phyloP scores from a whole-genome alignment of 2,797 vertebrate species.

The Mormyrus hasselquistii region DNA sequence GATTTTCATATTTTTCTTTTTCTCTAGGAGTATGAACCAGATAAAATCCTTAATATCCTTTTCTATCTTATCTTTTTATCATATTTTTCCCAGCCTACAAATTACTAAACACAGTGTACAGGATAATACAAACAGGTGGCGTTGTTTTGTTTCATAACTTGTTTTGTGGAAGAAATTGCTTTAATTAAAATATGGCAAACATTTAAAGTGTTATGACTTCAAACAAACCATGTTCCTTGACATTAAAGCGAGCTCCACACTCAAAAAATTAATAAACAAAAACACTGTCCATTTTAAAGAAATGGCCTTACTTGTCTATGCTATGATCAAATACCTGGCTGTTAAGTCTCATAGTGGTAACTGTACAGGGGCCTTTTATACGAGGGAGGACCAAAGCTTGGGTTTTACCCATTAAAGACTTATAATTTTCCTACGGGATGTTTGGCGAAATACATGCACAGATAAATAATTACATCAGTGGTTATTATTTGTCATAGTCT shows the following conservation, averaged over 20 bases:
- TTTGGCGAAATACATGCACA: neutral
- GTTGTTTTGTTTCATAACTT: constrained; percentile 49
- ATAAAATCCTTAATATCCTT: constrained; percentile 21
- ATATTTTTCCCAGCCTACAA: constrained; percentile 34
- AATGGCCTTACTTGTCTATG: neutral
- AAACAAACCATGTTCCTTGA: constrained; percentile 19
- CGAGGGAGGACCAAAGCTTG: too few species aligned
- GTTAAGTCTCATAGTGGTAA: neutral
- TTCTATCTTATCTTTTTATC: constrained; percentile 33
- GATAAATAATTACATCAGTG: neutral
- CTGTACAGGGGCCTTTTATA: neutral
- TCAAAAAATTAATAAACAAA: neutral
- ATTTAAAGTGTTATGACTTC: constrained; percentile 38
- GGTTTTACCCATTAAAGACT: neutral
- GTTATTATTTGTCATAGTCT: neutral
- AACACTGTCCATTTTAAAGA: neutral
- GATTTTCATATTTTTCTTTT: constrained; percentile 18
- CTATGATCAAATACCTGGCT: neutral
- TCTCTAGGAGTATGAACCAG: constrained; percentile 24
- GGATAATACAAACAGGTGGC: constrained; percentile 47
- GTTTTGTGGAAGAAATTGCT: constrained; percentile 32
- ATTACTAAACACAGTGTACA: constrained; percentile 38
- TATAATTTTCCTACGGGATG: neutral
- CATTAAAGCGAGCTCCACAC: neutral
- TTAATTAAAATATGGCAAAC: constrained; percentile 45